phyloP scores from a whole-genome alignment of 2,797 vertebrate genomes.

The Amblyraja radiata region DNA sequence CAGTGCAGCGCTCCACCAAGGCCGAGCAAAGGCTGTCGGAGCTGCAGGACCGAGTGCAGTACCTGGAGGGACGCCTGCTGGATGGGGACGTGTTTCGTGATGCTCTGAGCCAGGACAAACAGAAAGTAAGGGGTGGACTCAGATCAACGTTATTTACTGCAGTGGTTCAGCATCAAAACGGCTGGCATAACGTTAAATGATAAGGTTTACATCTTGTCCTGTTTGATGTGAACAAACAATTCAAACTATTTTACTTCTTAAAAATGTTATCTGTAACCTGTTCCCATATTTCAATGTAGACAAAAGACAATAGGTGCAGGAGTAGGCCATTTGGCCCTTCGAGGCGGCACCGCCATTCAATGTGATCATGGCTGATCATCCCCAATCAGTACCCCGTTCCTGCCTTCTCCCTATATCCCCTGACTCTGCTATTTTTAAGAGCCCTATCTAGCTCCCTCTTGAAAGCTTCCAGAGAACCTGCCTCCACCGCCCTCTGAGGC shows the following conservation, averaged over 20 bases:
- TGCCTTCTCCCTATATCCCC: no score
- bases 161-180: neutral
- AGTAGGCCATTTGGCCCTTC: no score
- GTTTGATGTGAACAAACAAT: neutral
- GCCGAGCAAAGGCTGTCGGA: slow-evolving; percentile 65
- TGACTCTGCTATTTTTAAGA: no score
- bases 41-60: slow-evolving; percentile 60
- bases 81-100: slow-evolving; percentile 64
- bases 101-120: slow-evolving; percentile 62
- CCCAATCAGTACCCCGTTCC: no score
- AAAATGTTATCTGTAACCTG: neutral
- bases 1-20: slow-evolving; percentile 60
- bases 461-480: no score
- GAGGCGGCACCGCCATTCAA: no score
- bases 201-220: neutral
- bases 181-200: neutral
- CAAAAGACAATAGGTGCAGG: no score
- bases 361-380: no score
- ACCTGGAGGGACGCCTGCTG: slow-evolving; percentile 67
- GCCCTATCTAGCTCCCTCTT: no score
- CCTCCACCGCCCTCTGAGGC: no score
- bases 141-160: neutral
- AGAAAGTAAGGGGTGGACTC: slow-evolving; percentile 60
- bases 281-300: no score
- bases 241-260: neutral